Conservation (phyloP, 2,113 vertebrate genomes). For the Oryzias curvinotus region DNA sequence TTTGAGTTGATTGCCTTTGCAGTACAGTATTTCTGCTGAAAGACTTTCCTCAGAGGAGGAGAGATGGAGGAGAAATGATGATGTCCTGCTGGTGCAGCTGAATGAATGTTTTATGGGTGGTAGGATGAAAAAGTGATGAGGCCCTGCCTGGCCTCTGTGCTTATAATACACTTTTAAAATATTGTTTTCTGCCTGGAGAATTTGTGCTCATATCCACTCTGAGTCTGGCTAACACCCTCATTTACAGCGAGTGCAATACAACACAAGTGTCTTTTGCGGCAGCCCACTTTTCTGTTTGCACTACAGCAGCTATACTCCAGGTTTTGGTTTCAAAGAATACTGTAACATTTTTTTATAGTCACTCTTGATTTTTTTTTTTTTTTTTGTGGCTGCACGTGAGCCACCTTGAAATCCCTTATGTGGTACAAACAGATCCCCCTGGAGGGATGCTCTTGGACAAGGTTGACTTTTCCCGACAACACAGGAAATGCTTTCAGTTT, state of each 20-base stretch:
- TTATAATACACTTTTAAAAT: constrained; percentile 33
- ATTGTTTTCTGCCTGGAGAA: constrained; percentile 30
- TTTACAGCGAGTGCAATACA: constrained; percentile 15
- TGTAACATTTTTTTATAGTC: not conserved
- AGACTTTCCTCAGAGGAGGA: constrained; percentile 41
- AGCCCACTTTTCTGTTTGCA: not conserved
- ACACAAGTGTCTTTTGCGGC: not conserved
- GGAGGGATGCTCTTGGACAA: constrained; percentile 43
- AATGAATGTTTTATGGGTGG: constrained; percentile 66
- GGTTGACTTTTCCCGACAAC: constrained; percentile 49
- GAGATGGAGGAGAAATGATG: constrained; percentile 44
- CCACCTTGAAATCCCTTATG: constrained; percentile 36
- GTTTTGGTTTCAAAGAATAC: constrained; percentile 1
- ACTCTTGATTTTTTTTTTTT: not conserved
- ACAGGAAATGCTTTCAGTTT: constrained; percentile 23
- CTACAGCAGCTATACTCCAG: constrained; percentile 10
- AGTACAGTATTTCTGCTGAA: constrained; percentile 37
- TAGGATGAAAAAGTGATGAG: constrained; percentile 51
- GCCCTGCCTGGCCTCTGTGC: constrained; percentile 28
- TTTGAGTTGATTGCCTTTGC: constrained; percentile 59
- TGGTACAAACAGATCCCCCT: constrained; percentile 30
- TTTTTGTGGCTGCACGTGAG: constrained; percentile 4
- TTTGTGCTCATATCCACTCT: constrained; percentile 6
- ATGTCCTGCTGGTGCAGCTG: constrained; percentile 52
- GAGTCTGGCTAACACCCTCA: constrained; percentile 15